phyloP scores from a whole-genome alignment of 2,888 invertebrate species.

The Eupithecia vulgata region DNA sequence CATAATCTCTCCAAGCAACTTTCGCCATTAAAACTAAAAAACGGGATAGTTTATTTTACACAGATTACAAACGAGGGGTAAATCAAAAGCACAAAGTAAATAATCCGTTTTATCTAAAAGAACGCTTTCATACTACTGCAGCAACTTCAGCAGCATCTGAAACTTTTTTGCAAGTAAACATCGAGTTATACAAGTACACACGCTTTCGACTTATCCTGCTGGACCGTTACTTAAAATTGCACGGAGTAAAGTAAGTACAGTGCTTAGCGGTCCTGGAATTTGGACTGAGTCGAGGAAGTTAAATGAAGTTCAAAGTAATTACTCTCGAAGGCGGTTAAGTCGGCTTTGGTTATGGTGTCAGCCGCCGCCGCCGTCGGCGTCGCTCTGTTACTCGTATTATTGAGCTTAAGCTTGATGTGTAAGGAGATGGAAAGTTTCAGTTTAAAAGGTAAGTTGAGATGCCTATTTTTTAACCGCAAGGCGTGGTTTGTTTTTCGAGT shows the following conservation, averaged over 20 bases:
- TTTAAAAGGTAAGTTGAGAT: background rate
- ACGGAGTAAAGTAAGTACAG: conserved; percentile 76
- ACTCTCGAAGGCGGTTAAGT: conserved; percentile 77
- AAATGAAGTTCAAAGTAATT: conserved; percentile 81
- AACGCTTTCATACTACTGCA: conserved; percentile 32
- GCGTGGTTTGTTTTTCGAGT: background rate
- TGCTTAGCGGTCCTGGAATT: conserved; percentile 77
- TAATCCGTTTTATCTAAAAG: conserved; percentile 39
- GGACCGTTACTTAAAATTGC: conserved; percentile 76
- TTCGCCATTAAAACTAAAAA: conserved; percentile 20
- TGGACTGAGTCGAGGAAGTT: conserved; percentile 78
- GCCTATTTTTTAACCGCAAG: background rate
- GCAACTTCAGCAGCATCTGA: conserved; percentile 27
- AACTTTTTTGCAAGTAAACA: conserved; percentile 48
- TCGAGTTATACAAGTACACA: conserved; percentile 52
- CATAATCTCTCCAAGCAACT: conserved; percentile 14
- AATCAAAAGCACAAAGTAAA: conserved; percentile 35
- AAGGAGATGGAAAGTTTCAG: conserved; percentile 18
- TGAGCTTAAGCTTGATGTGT: conserved; percentile 58
- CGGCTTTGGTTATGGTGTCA: conserved; percentile 71
- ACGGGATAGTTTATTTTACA: conserved; percentile 12
- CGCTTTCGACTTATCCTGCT: conserved; percentile 62
- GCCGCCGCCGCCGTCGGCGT: conserved; percentile 50
- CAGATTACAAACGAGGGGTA: conserved; percentile 26
- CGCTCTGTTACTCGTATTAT: conserved; percentile 52